These are phyloP conservation scores for Meta bourneti DNA, from an alignment of 2,888 invertebrate genomes.

Conservation along the genomic window DNA sequence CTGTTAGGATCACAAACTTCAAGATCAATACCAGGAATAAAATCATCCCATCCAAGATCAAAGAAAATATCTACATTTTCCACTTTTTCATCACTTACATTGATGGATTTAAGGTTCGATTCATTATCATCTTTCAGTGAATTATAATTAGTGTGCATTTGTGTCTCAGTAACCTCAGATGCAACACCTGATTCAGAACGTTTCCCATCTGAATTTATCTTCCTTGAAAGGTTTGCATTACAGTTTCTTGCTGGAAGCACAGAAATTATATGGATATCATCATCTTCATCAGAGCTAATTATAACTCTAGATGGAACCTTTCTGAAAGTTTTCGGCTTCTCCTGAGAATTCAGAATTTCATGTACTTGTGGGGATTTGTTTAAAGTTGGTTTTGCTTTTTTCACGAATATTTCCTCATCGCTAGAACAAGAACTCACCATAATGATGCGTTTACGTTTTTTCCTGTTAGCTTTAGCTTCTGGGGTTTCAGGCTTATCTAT, in stretches of 20 bases:
- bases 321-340: conserved; percentile 8
- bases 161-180: no score
- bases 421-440: conserved; percentile 36
- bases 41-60: conserved; percentile 58
- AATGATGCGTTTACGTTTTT: conserved; percentile 60
- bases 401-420: conserved; percentile 42
- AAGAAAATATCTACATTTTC: conserved; percentile 38
- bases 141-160: no score
- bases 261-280: no score
- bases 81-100: neutral
- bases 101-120: neutral
- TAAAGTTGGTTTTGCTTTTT: neutral
- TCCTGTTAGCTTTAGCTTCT: neutral
- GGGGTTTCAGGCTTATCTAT: neutral
- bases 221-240: no score
- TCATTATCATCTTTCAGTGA: neutral
- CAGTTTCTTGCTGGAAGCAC: no score
- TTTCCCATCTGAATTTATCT: no score
- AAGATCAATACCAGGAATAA: neutral
- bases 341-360: neutral
- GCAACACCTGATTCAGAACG: no score
- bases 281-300: conserved; percentile 16
- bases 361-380: neutral
- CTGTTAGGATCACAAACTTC: no score
- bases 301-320: neutral